phyloP scores from a whole-genome alignment of 2,113 vertebrate genomes.

The Saccopteryx bilineata region DNA sequence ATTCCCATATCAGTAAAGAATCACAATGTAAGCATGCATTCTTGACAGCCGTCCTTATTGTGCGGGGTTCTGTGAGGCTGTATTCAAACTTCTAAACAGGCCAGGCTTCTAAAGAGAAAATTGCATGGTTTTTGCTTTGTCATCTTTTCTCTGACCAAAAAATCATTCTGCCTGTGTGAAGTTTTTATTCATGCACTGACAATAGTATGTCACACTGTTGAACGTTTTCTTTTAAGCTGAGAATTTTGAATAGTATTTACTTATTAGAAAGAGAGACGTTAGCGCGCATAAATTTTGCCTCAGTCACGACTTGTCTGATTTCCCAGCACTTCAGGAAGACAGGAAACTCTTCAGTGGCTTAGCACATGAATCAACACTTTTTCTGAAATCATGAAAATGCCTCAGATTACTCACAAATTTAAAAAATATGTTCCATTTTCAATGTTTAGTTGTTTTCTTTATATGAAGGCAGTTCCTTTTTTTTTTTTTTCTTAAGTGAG shows the following conservation, averaged over 20 bases:
- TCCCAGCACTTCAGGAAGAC: background rate
- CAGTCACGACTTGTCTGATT: background rate
- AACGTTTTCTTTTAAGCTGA: too few relatives aligned
- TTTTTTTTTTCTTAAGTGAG: too few relatives aligned
- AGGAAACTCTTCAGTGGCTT: background rate
- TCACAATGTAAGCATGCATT: background rate
- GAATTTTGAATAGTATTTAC: too few relatives aligned
- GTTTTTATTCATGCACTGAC: background rate
- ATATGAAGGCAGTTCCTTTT: background rate
- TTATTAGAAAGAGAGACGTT: too few relatives aligned
- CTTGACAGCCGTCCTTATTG: background rate
- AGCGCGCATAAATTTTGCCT: too few relatives aligned
- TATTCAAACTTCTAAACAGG: background rate
- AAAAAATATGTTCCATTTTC: background rate
- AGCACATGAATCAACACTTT: background rate
- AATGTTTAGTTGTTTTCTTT: background rate
- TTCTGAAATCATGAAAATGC: background rate
- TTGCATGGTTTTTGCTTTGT: background rate
- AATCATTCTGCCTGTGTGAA: background rate
- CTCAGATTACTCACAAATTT: background rate
- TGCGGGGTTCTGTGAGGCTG: background rate
- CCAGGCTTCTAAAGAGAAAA: background rate
- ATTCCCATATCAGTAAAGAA: slow-evolving; percentile 26
- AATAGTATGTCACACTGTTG: background rate
- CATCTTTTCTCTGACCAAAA: background rate